Conservation (phyloP, 2,113 vertebrate species). For the Ochotona curzoniae region DNA sequence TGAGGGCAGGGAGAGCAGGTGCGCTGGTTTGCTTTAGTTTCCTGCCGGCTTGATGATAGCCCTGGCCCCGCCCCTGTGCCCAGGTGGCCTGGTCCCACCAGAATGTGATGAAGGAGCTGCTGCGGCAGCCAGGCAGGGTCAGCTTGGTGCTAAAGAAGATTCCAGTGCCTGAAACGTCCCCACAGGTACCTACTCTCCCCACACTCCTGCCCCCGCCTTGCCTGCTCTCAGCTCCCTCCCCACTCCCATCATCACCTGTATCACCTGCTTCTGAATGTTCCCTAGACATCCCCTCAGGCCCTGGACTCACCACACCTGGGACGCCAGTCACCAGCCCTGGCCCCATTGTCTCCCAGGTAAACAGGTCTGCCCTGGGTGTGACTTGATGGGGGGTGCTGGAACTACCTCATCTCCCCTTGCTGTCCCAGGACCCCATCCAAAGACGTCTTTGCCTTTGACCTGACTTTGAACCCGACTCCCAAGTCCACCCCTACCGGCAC, state of each 20-base stretch:
- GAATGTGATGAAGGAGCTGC: conserved; percentile 91
- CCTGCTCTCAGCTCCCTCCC: not conserved
- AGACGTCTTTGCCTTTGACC: conserved; percentile 55
- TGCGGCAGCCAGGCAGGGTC: conserved; percentile 86
- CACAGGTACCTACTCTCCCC: conserved; percentile 57
- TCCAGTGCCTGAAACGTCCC: conserved; percentile 72
- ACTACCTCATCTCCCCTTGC: not conserved
- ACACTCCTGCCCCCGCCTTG: no score
- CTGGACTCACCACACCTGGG: not conserved
- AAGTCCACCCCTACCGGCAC: conserved; percentile 7
- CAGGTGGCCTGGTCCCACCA: conserved; percentile 95
- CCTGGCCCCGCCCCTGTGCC: not conserved
- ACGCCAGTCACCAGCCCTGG: not conserved
- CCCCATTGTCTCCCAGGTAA: conserved; percentile 69
- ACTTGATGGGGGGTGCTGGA: not conserved
- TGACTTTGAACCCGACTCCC: conserved; percentile 35
- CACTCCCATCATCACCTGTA: not conserved
- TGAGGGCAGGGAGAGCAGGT: not conserved
- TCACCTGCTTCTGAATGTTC: conserved; percentile 40
- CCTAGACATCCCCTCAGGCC: conserved; percentile 33
- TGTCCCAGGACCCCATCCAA: conserved; percentile 30
- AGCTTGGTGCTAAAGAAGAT: conserved; percentile 94
- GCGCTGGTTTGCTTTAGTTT: no score
- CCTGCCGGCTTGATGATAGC: not conserved
- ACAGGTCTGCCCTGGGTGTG: not conserved